phyloP scores from a whole-genome alignment of 1,140 invertebrate species.

The Pararge aegeria region DNA sequence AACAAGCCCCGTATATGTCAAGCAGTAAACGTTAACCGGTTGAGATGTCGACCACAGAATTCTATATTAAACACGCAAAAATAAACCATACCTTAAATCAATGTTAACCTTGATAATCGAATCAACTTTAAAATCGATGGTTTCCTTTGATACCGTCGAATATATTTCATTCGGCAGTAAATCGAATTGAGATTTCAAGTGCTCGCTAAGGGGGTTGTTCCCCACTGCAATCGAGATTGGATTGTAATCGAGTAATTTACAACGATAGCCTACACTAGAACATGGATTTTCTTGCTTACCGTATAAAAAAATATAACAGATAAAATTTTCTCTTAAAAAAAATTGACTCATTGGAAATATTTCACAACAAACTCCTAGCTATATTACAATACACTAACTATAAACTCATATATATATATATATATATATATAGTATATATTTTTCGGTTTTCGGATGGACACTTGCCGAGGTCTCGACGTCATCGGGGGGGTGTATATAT shows the following conservation, averaged over 20 bases:
- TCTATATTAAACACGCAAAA: background rate
- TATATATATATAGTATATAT: no score
- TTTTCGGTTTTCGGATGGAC: no score
- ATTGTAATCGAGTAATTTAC: conserved; percentile 32
- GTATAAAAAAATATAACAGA: conserved; percentile 1
- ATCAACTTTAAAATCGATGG: conserved; percentile 8
- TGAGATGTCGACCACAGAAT: background rate
- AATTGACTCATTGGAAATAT: background rate
- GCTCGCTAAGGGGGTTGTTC: conserved; percentile 16
- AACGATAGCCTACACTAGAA: conserved; percentile 13
- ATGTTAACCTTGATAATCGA: conserved; percentile 1
- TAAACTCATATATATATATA: no score
- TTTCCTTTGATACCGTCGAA: conserved; percentile 6
- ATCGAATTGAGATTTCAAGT: conserved; percentile 26
- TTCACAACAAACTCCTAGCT: no score
- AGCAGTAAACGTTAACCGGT: no score
- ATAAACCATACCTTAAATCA: background rate
- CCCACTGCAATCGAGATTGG: conserved; percentile 24
- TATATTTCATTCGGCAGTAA: conserved; percentile 19
- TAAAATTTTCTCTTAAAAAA: background rate
- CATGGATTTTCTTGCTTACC: conserved; percentile 6
- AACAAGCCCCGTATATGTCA: no score
- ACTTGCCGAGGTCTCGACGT: no score
- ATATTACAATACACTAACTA: no score
- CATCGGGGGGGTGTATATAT: no score